Base-by-base conservation (phyloP, 2,797 vertebrate species). In the Brachyalestes nurse region DNA sequence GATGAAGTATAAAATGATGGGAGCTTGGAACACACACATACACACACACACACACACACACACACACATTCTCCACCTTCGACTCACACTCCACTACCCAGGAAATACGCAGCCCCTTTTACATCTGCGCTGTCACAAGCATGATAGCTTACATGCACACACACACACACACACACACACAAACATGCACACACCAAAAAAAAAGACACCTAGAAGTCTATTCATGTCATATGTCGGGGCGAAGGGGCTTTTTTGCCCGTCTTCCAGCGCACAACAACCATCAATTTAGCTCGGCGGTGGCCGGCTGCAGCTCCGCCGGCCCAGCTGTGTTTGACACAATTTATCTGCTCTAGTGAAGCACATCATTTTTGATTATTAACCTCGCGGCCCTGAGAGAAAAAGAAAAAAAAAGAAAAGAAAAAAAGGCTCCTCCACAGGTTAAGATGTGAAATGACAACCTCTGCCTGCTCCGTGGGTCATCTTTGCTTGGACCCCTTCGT, bases 361-460 rank as follows among this genome's bases (percentile, higher is more conserved):
- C 74, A 92, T 87, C 86, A 91, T 89, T 90, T 93, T 95, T 94
- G 92, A 92, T 92, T 92, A 94, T 92, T 93, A 92, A 91, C 87
- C 91, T 91, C 88, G 86, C 89, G 82, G 87, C 87, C 88, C 34
- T 13, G 34, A 5, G n/a, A 21, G 49, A 77, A 72, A 75, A 73
- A 77, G 7, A 67, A 45, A 65, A 16, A 16, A 19, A 51, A 14
- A 45, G 6, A 21, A 79, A 86, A 55, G 53, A 86, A 86, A 82
- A 88, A 83, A 88, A 84, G 74, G 72, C 76, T 81, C 86, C 82
- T 78, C 82, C 89, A 91, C 92, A 91, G 90, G 91, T 92, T 90
- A 91, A 89, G 88, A 90, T 87, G 87, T 90, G 90, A 94, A 93
- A 95, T 94, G 92, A 94, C 93, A 94, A 92, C 87, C 88, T 92